Base-by-base conservation (phyloP, 1,140 invertebrate species). In the Samia ricini region DNA sequence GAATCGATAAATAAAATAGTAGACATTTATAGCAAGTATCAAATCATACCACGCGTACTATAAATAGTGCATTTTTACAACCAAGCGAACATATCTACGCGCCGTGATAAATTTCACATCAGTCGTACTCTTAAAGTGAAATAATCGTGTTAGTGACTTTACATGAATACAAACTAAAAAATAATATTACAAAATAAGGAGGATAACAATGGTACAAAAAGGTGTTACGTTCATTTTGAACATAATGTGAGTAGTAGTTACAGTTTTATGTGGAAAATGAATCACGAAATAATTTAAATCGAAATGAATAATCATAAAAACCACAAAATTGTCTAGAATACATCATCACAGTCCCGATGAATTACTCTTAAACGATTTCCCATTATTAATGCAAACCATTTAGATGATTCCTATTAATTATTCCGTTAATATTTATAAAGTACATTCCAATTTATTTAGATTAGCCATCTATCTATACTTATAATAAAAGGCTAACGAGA, bases 21-120 rank as follows among this genome's bases (percentile, higher is more conserved):
- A 26, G 26, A 8, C 26, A 26, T 26, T 42, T 42, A 15, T 42
- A 15, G 4, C 60, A 61, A 61, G 26, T 36, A 61, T 61, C 59
- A 61, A 61, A 42, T 42, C 15, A 15, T 42, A 15, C 24, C 12
- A 7, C 3, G 8, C 29, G 21, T 29, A 12, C n/a, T 18, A 1
- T 10, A 23, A 12, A 42, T 15, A 0, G 12, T 42, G 33, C 33
- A 42, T 42, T 42, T 42, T 42, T 42, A 42, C 33, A 42, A 42
- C 15, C 10, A 42, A 42, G 4, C 33, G 33, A 42, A 22, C 59
- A 36, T 61, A 19, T 36, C 33, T 52, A 54, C 26, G 18, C 52
- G 19, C 33, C 50, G 50, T 61, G 42, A 55, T 52, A 23, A 51
- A 51, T 42, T 52, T 29, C 26, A 19, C 20, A 29, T 26, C 60